Conservation (phyloP, 2,113 vertebrate genomes). For the Trochalopteron elliotii region DNA sequence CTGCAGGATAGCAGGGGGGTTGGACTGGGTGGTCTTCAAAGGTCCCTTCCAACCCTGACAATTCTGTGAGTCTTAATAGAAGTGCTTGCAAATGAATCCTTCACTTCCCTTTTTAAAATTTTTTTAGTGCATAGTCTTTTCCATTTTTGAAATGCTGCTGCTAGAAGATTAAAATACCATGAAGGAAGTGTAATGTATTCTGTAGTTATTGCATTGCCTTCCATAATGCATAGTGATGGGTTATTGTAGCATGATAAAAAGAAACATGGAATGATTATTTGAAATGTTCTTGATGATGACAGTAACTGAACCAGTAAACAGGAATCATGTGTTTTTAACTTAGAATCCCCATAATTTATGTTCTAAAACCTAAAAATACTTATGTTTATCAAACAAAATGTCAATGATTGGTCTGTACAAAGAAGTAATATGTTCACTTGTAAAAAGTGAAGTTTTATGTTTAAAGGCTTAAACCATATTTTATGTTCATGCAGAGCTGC, state of each 20-base stretch:
- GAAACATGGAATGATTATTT: background rate
- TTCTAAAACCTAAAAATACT: background rate
- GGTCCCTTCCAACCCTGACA: background rate
- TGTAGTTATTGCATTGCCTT: background rate
- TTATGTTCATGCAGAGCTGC: background rate
- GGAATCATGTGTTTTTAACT: background rate
- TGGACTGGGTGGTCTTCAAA: background rate
- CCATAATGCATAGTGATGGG: background rate
- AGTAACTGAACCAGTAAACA: background rate
- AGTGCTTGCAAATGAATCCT: background rate
- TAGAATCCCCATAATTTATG: background rate
- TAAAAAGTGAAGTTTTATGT: background rate
- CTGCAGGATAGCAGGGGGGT: background rate
- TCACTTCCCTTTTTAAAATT: background rate
- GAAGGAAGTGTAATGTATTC: background rate
- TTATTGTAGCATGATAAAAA: background rate
- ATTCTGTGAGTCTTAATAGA: background rate
- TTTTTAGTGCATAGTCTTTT: background rate
- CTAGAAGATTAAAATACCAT: background rate
- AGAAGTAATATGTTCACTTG: background rate
- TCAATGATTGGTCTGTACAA: background rate
- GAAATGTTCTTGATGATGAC: background rate
- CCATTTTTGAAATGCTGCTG: background rate
- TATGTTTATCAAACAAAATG: background rate
- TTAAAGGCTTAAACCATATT: background rate